Conservation (phyloP, 2,113 vertebrate genomes). For the Panthera tigris region DNA sequence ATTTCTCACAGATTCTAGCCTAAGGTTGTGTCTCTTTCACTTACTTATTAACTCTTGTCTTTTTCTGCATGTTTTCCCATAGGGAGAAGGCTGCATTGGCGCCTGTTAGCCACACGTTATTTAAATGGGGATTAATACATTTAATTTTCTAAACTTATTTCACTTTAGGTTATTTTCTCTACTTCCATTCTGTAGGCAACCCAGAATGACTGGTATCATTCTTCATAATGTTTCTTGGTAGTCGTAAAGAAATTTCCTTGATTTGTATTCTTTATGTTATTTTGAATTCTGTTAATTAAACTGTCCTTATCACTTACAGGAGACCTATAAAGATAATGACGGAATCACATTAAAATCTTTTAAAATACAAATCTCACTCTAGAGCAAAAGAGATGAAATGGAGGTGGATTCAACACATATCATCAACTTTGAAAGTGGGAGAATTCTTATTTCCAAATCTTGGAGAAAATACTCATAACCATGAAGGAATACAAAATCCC, state of each 20-base stretch:
- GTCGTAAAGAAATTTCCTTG: neutral
- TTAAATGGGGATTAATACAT: neutral
- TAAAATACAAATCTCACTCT: neutral
- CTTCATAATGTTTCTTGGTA: neutral
- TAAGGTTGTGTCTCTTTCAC: neutral
- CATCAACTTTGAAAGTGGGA: neutral
- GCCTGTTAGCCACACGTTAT: neutral
- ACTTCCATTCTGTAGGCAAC: neutral
- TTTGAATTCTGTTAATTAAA: constrained; percentile 13
- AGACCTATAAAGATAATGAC: neutral
- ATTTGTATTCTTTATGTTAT: neutral
- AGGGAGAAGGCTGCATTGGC: neutral
- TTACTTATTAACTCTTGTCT: neutral
- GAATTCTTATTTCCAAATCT: constrained; percentile 18
- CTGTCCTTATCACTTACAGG: neutral
- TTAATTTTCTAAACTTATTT: neutral
- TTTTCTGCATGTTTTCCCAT: neutral
- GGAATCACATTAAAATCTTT: neutral
- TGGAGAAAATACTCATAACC: neutral
- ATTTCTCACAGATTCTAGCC: neutral
- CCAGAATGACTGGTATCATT: neutral
- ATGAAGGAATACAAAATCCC: neutral
- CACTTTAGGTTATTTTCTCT: neutral
- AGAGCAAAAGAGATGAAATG: constrained; percentile 18
- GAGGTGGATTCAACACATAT: neutral